phyloP scores from a whole-genome alignment of 2,797 vertebrate species.

The Nyctalus aviator region DNA sequence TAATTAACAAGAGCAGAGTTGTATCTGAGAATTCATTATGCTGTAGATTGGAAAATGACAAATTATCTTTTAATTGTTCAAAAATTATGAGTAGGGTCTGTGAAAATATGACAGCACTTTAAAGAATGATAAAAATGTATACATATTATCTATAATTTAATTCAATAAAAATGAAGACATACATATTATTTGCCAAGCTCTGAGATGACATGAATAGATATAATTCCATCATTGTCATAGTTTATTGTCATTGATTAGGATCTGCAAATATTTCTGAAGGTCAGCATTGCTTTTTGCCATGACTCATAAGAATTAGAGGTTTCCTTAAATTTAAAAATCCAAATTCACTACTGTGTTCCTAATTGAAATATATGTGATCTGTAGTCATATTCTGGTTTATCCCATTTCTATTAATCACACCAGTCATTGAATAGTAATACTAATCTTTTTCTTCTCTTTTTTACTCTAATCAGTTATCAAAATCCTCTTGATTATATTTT shows the following conservation, averaged over 20 bases:
- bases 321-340: slow-evolving; percentile 17
- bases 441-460: neutral
- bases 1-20: slow-evolving; percentile 1
- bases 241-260: slow-evolving; percentile 31
- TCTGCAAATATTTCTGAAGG: slow-evolving; percentile 4
- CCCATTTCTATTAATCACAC: neutral
- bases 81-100: slow-evolving; percentile 1
- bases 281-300: neutral
- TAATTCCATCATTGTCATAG: neutral
- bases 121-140: slow-evolving; percentile 2
- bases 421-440: neutral
- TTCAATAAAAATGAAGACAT: neutral
- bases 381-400: neutral
- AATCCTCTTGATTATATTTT: neutral
- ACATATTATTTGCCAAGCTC: neutral
- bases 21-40: slow-evolving; percentile 8
- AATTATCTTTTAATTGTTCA: slow-evolving; percentile 27
- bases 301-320: slow-evolving; percentile 26
- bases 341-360: neutral
- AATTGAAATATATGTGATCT: neutral
- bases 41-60: slow-evolving; percentile 22
- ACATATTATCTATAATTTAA: neutral
- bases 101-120: slow-evolving; percentile 2
- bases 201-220: neutral
- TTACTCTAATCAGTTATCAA: neutral